Base-by-base conservation (phyloP, 2,888 invertebrate genomes). In the Syrista parreyssii region DNA sequence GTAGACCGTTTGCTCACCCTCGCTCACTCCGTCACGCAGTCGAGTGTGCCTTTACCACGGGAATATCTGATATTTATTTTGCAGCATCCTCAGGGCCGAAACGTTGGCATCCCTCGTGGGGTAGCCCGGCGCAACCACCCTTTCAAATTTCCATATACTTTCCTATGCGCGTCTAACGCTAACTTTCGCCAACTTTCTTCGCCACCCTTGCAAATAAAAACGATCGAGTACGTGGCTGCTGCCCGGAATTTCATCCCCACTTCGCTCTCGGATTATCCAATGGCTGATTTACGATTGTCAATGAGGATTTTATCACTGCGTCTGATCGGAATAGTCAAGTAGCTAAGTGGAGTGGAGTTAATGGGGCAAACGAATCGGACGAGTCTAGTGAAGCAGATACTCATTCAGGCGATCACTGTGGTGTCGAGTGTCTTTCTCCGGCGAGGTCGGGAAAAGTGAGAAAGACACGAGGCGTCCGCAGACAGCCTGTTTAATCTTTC, bases 51-150 rank as follows among this genome's bases (percentile, higher is more conserved):
- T 80, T 31, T 68, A 68, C 75, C 73, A 79, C 78, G 73, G 55
- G 75, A 82, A 81, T 78, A 79, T 84, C 84, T 82, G 84, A 86
- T 82, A 82, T 84, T 85, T 86, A 81, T 84, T 84, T 80, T 79
- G 79, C 81, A 80, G 36, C 75, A 31, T 68, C 35, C 35, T 68
- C 75, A 55, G 55, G 23, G 9, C 55, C 55, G 55, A 55, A 55
- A 23, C 23, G 55, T 55, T 9, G 55, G 55, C 9, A 55, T 23
- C 55, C 23, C 55, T 55, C 15, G 2, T 9, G 9, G 23, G 1
- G 23, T 2, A 55, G 55, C 40, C 15, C 4, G 0, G 40, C 15
- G 15, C 40, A 55, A 23, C 23, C 55, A 23, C 55, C 55, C 55
- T 55, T 6, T 15, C 6, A 55, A 55, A 55, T 55, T 55, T 55